Evolutionary conservation across 64 coral and sea anemone species (phyloP), one percentile per base, ranked within the genome.

Genomic region (Montipora cactus): DNA sequence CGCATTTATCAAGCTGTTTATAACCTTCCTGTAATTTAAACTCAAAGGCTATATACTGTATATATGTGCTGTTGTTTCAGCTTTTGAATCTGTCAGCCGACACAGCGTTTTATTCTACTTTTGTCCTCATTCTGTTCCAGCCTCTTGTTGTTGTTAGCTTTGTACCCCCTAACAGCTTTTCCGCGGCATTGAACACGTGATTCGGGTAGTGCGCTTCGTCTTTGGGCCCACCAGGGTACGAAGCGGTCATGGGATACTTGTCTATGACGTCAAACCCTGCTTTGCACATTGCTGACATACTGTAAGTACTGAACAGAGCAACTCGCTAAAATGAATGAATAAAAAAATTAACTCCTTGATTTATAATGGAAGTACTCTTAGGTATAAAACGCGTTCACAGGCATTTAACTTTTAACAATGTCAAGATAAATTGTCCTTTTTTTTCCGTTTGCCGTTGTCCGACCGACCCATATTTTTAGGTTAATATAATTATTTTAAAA

Each of bases 241-340:
- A 75, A 50, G 94, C 92, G 21, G 92, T 97, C 92, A 97, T 68
- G 21, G 95, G 92, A 84, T 93, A 94, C 15, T 89, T 78, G 75
- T 97, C 95, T n/a, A 97, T 49, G n/a, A 97, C 87, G 77, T 97
- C 92, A 62, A 97, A 91, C 20, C 95, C 95, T 7, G 95, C 95
- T 49, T 93, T 67, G 82, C 95, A 97, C 95, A 97, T 97, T 62
- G 95, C 89, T 1, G 87, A 84, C 44, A 93, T 91, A 1, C 92
- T 92, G 12, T 97, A 97, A 0, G 92, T 62, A 47, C 94, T 97
- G 83, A 94, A 97, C 7, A 97, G 69, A 15, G 86, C 82, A 77
- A 97, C 82, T 47, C 83, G 92, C 95, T 97, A 84, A 93, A 74
- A 82, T 4, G 71, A 89, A 50, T 57, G 53, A 57, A 57, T 57